Evolutionary conservation across 2,113 vertebrate genomes (phyloP), one percentile per base, ranked within the genome.

Genomic region (Syngnathoides biaculeatus): DNA sequence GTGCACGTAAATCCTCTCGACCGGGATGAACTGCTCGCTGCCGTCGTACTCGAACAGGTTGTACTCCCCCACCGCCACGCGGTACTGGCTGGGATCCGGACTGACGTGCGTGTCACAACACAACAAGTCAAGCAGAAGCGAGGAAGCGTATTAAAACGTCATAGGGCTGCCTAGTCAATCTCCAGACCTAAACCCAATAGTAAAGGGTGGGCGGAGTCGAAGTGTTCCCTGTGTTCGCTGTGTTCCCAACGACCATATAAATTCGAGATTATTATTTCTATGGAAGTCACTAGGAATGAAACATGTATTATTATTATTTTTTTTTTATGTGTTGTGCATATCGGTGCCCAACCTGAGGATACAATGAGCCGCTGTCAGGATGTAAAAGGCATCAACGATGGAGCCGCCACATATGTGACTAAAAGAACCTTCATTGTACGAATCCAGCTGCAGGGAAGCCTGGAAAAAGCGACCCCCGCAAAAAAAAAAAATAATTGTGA

Each of bases 361-460:
- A 42, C 91, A 92, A 77, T 91, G 91, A 27, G 91, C 91, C 50
- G 90, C 88, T 14, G 91, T 91, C 89, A 92, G 68, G 62, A 91
- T 52, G 72, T 79, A 62, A 0, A 20, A 72, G 55, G 0, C 0
- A n/a, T 39, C 69, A 48, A 82, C 57, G 3, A 92, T 4, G 0
- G 75, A 71, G 55, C 88, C 87, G 47, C 88, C 85, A 1, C 88
- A 92, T 22, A 87, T 61, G 76, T 90, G 91, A 30, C 14, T 12
- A 53, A 63, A 91, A 0, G 4, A 65, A 0, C 30, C 72, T 0
- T 35, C 68, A 47, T 42, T 4, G 0, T 66, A 20, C 4, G 58
- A 26, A 40, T 73, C 74, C 5, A 74, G 62, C 79, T 92, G 89
- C 19, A 92, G 70, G 55, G 86, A 89, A 53, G 43, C 56, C 87